These are phyloP conservation scores for Phymorhynchus buccinoides DNA, from an alignment of 1,140 invertebrate species.

Conservation along the genomic window DNA sequence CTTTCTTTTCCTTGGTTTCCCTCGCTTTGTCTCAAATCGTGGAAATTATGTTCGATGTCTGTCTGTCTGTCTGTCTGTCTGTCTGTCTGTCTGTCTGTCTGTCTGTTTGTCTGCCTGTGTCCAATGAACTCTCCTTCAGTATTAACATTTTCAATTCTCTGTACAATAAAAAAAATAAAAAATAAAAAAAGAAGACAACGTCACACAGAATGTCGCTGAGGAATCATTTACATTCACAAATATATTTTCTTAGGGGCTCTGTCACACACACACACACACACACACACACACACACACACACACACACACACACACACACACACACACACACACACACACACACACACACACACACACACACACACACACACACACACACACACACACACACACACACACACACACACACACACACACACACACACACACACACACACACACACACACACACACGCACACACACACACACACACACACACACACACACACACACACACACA, in stretches of 20 bases:
- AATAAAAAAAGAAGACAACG: no score
- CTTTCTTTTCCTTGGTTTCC: no score
- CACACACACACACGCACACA: neutral
- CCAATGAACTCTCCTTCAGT: no score
- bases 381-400: neutral
- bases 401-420: neutral
- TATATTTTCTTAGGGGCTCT: no score
- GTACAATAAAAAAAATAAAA: no score
- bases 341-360: neutral
- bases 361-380: neutral
- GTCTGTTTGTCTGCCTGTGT: no score
- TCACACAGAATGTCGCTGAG: no score
- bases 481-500: neutral
- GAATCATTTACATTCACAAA: neutral
- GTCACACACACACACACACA: neutral
- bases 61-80: no score
- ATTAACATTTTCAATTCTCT: no score
- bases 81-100: no score
- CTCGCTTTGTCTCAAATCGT: no score
- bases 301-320: neutral
- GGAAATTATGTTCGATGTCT: no score
- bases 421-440: constrained; percentile 1
- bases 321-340: neutral
- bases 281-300: neutral
- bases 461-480: constrained; percentile 10